Evolutionary conservation across 1,140 invertebrate genomes (phyloP).

Genomic region (Eueides isabella): DNA sequence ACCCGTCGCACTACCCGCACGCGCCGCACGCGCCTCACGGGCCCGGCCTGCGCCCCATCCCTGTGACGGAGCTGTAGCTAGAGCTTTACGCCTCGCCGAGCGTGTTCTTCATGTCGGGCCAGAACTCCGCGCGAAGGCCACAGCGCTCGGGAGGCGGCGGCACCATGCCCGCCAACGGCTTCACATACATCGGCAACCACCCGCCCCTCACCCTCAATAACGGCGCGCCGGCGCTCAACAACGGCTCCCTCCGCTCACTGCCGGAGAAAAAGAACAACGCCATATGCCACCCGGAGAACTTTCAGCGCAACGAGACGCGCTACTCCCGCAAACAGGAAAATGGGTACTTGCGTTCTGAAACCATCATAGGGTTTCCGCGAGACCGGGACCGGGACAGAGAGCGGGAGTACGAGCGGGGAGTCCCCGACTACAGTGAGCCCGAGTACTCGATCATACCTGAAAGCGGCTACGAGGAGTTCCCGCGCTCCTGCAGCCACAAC

Average conservation of each 20-base stretch:
- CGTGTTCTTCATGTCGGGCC: constrained; percentile 85
- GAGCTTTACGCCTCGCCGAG: constrained; percentile 91
- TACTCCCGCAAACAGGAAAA: constrained; percentile 80
- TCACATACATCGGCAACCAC: constrained; percentile 87
- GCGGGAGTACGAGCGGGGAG: constrained; percentile 47
- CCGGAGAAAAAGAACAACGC: constrained; percentile 76
- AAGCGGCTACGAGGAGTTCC: constrained; percentile 69
- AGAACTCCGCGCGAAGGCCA: constrained; percentile 81
- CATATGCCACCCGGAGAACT: constrained; percentile 76
- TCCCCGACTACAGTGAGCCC: constrained; percentile 70
- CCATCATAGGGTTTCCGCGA: constrained; percentile 69
- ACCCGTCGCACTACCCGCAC: constrained; percentile 81
- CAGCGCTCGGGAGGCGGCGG: constrained; percentile 84
- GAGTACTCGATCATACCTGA: constrained; percentile 80
- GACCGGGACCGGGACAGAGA: constrained; percentile 60
- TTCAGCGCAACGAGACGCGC: constrained; percentile 76
- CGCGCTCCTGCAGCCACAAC: constrained; percentile 76
- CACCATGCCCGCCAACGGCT: constrained; percentile 87
- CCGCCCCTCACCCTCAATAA: constrained; percentile 80
- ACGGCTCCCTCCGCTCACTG: constrained; percentile 74
- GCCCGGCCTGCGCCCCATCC: constrained; percentile 88
- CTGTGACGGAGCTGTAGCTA: constrained; percentile 96
- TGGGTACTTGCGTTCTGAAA: constrained; percentile 74
- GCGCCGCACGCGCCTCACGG: constrained; percentile 72
- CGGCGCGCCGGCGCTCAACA: constrained; percentile 79